These are phyloP conservation scores for Ammospiza nelsoni DNA, from an alignment of 2,113 vertebrate genomes.

Conservation along the genomic window DNA sequence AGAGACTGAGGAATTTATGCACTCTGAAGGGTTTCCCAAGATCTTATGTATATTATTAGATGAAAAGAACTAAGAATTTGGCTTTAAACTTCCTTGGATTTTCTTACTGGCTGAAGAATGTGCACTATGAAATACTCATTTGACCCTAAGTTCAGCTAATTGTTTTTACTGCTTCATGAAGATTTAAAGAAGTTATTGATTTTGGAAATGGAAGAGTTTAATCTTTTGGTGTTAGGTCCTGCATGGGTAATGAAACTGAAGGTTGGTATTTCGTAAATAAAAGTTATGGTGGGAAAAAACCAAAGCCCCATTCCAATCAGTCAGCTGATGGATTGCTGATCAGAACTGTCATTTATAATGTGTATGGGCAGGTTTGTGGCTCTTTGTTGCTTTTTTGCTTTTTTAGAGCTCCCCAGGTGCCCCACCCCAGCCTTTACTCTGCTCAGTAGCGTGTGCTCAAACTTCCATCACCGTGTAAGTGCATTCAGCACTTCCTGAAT, in stretches of 20 bases:
- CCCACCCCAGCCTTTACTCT: neutral
- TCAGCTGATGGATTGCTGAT: neutral
- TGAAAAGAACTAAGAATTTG: neutral
- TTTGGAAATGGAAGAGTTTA: neutral
- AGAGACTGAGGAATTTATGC: neutral
- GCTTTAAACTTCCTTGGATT: neutral
- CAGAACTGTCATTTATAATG: neutral
- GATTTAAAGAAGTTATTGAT: neutral
- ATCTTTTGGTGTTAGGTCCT: neutral
- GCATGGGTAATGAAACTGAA: neutral
- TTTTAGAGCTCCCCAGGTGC: neutral
- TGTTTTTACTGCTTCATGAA: neutral
- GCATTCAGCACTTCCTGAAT: neutral
- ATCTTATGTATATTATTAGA: accelerated
- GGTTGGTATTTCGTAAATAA: neutral
- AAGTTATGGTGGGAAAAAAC: accelerated
- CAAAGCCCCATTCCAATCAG: neutral
- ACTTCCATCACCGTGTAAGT: accelerated
- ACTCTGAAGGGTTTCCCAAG: neutral
- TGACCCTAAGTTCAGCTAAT: neutral
- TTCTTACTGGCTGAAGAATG: neutral
- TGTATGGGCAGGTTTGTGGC: neutral
- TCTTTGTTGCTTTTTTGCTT: neutral
- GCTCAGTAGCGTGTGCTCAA: neutral
- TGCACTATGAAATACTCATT: neutral